Evolutionary conservation across 2,888 invertebrate genomes (phyloP).

Genomic region (Cheilosia vulpina): DNA sequence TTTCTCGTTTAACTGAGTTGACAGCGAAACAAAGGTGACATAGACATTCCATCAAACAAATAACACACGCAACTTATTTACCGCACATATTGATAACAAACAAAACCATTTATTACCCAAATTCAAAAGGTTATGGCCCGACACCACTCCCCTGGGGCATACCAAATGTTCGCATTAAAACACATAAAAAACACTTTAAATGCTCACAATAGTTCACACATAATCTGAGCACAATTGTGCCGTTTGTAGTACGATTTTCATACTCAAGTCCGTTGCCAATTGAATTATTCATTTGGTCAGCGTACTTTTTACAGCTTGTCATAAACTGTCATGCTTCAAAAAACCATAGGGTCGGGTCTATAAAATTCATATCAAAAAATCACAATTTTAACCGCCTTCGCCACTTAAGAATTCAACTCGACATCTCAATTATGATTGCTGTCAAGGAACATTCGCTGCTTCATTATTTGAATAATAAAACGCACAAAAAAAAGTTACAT

Average conservation of each 20-base stretch:
- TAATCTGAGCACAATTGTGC: slow-evolving; percentile 42
- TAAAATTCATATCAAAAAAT: slow-evolving; percentile 38
- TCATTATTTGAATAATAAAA: neutral
- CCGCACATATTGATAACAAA: too few relatives aligned
- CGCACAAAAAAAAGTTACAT: neutral
- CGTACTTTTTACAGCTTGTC: slow-evolving; percentile 33
- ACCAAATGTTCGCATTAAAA: too few relatives aligned
- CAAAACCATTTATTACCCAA: too few relatives aligned
- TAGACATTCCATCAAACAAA: too few relatives aligned
- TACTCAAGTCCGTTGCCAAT: slow-evolving; percentile 13
- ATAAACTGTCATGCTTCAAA: slow-evolving; percentile 57
- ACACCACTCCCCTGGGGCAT: too few relatives aligned
- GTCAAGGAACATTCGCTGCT: slow-evolving; percentile 21
- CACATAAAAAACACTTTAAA: too few relatives aligned
- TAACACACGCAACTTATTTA: too few relatives aligned
- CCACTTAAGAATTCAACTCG: slow-evolving; percentile 53
- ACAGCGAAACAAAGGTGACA: too few relatives aligned
- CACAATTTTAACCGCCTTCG: slow-evolving; percentile 35
- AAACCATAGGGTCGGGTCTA: slow-evolving; percentile 33
- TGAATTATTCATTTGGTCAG: slow-evolving; percentile 57
- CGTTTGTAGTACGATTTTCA: slow-evolving; percentile 35
- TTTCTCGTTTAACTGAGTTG: too few relatives aligned
- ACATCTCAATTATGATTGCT: slow-evolving; percentile 57
- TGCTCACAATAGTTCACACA: slow-evolving; percentile 30
- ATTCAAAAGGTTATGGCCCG: too few relatives aligned